Conservation (phyloP, 2,113 vertebrate genomes). For the Aramus guarauna region DNA sequence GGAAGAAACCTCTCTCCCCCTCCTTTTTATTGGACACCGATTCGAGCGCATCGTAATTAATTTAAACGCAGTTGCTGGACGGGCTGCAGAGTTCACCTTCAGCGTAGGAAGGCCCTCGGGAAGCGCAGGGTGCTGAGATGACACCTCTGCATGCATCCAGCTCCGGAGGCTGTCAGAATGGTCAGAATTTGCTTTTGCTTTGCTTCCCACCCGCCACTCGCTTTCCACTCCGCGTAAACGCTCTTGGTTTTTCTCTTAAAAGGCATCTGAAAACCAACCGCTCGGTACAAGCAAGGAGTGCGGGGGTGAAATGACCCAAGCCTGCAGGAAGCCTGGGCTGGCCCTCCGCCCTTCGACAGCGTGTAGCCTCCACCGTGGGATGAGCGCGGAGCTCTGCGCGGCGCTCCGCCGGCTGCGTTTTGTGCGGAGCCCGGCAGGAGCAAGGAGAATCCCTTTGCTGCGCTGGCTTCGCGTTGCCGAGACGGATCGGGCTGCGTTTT, state of each 20-base stretch:
- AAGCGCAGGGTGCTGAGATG: background rate
- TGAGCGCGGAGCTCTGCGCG: background rate
- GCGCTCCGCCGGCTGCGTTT: background rate
- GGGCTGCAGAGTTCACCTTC: background rate
- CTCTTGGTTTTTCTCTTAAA: background rate
- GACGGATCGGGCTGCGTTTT: too few species aligned
- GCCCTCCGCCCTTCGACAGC: background rate
- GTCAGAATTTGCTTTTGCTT: background rate
- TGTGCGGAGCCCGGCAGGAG: background rate
- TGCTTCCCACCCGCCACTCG: background rate
- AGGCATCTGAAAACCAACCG: background rate
- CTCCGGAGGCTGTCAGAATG: background rate
- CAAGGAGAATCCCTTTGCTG: background rate
- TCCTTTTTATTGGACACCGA: background rate
- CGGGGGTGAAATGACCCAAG: background rate
- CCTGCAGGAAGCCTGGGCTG: background rate
- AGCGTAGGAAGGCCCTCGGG: background rate
- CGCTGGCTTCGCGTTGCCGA: background rate
- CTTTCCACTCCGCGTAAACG: background rate
- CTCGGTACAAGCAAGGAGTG: background rate
- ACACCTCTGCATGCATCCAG: background rate
- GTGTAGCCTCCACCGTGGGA: background rate
- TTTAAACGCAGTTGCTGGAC: background rate
- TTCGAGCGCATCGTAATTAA: background rate
- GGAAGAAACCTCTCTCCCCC: background rate